Percentiles rank a stretch among this genome's conserved stretches.
Conservation (phyloP, 2,113 vertebrate genomes). For the Suricata suricatta region DNA sequence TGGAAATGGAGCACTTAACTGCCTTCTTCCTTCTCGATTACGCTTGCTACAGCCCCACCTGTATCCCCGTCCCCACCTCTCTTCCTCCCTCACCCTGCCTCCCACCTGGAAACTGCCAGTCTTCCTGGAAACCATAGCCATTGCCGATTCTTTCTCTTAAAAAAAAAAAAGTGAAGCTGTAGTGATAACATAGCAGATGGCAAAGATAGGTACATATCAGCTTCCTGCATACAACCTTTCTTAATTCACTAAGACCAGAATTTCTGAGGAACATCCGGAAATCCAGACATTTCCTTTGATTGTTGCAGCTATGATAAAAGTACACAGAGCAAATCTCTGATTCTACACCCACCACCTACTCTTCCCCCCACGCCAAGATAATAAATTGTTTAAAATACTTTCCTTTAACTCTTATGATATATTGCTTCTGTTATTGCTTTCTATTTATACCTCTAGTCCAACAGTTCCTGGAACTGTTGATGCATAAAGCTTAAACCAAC, state of each 20-base stretch:
- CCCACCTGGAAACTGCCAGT: not conserved
- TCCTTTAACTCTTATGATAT: constrained; percentile 29
- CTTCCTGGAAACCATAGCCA: not conserved
- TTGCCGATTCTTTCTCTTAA: not conserved
- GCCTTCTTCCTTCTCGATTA: not conserved
- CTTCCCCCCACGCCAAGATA: constrained; percentile 21
- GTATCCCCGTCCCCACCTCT: not conserved
- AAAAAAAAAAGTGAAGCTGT: not conserved
- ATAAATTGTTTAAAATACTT: constrained; percentile 67
- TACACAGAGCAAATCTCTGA: constrained; percentile 41
- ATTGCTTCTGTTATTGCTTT: constrained; percentile 61
- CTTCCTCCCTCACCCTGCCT: not conserved
- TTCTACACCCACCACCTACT: constrained; percentile 1
- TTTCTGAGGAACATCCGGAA: constrained; percentile 53
- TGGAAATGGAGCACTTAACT: not conserved
- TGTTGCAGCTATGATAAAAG: constrained; percentile 61
- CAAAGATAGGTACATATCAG: constrained; percentile 37
- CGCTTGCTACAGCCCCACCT: not conserved
- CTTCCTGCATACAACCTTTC: constrained; percentile 47
- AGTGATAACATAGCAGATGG: constrained; percentile 34
- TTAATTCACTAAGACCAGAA: constrained; percentile 36
- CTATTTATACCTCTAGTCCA: constrained; percentile 63
- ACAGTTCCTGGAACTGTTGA: constrained; percentile 65
- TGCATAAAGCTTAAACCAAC: constrained; percentile 42
- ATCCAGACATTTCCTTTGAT: constrained; percentile 69